Evolutionary conservation across 2,888 invertebrate genomes (phyloP), one percentile per base, ranked within the genome.

Genomic region (Neoaliturus tenellus): DNA sequence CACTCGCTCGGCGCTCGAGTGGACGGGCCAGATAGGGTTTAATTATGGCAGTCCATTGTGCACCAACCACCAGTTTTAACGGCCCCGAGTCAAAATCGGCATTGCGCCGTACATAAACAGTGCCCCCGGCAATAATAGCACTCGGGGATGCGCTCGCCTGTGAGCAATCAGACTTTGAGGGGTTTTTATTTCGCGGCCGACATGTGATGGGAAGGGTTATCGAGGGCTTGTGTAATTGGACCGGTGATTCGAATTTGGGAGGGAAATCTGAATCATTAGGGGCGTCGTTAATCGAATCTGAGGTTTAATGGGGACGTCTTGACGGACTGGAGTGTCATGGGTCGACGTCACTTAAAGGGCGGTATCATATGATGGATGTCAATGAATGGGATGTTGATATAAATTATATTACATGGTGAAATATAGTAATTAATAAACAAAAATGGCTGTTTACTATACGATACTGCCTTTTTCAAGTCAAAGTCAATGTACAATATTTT

Each of bases 101-200:
- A 73, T 81, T 73, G 73, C 73, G 71, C 58, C 35, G 73, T 82
- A 82, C 73, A 82, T 82, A 82, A 82, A 82, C 82, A 82, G n/a
- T 39, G 48, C 48, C 73, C 35, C 58, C 71, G 10, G 78, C 55
- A 78, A 78, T 78, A 78, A 78, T 78, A 78, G 78, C 55, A 78
- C 78, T 78, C 55, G 55, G 69, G 44, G 78, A 78, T 78, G 78
- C 78, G 78, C 78, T 78, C 12, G 78, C 28, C 78, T 78, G 78
- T 78, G 55, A 78, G 48, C 78, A 48, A 78, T 51, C 39, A 35
- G 62, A 62, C 51, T 51, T 51, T 20, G 51, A 51, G 51, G 62
- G 62, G 62, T 25, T 62, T 62, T 62, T 62, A 62, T 62, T 28
- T 62, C 62, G 62, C 62, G 62, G 62, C 62, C 62, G 31, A 62